Evolutionary conservation across 2,888 invertebrate genomes (phyloP).

Genomic region (Latheticus oryzae): DNA sequence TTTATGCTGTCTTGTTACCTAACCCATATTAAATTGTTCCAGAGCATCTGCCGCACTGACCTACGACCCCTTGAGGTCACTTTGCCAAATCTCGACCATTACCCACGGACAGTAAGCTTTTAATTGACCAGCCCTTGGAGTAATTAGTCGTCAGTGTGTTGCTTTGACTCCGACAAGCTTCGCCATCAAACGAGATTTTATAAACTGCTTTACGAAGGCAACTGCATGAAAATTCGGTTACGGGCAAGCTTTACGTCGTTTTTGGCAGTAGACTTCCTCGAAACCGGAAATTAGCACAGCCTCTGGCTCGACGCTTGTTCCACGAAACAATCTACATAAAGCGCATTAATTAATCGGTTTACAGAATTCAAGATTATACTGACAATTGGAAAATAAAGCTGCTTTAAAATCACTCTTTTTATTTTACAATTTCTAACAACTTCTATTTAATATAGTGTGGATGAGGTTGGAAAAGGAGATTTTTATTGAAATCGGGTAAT

Average conservation of each 20-base stretch:
- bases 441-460: background rate
- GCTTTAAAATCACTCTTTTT: conserved; percentile 5
- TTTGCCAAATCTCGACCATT: conserved; percentile 55
- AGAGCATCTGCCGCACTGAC: conserved; percentile 50
- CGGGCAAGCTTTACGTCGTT: conserved; percentile 44
- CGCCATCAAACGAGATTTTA: conserved; percentile 53
- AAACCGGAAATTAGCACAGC: conserved; percentile 24
- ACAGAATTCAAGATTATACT: conserved; percentile 3
- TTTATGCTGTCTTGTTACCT: conserved; percentile 34
- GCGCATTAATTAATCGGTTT: conserved; percentile 5
- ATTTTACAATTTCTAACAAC: background rate
- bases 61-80: conserved; percentile 52
- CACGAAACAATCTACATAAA: conserved; percentile 5
- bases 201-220: conserved; percentile 50
- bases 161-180: conserved; percentile 49
- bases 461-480: conserved; percentile 43
- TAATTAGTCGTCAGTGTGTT: conserved; percentile 54
- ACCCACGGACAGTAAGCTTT: conserved; percentile 50
- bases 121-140: conserved; percentile 58
- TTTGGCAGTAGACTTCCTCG: conserved; percentile 5
- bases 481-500: conserved; percentile 51
- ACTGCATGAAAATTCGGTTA: conserved; percentile 46
- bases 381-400: conserved; percentile 4
- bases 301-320: background rate
- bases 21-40: conserved; percentile 27